Evolutionary conservation across 2,888 invertebrate species (phyloP), one percentile per base, ranked within the genome.

Genomic region (Oligia strigilis): DNA sequence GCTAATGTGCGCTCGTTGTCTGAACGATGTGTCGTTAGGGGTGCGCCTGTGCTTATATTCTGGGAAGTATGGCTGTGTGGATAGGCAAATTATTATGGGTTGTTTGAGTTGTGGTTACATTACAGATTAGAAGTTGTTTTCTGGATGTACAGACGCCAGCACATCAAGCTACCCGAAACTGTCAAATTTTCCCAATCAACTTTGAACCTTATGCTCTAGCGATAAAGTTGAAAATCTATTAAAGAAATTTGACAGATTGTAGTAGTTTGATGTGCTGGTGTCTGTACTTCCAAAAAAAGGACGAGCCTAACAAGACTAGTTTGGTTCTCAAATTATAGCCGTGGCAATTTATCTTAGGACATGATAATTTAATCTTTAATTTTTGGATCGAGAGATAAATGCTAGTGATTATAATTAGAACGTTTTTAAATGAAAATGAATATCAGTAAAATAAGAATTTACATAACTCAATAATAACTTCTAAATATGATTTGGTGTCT

Each of bases 1-100:
- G 81, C 80, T 81, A 88, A 88, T 87, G 79, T 85, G 65, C 6
- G 55, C 78, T 87, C 85, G 78, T 85, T 82, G 69, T 66, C 55
- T 23, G 23, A 64, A 89, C 52, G 71, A 67, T n/a, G 40, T 71
- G 69, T 76, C 86, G 72, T 88, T 78, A 87, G 85, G 80, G 69
- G n/a, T 71, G 72, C n/a, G 43, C 62, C 43, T 52, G 23, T 64
- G 23, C 75, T 69, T 87, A 80, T 49, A 29, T 60, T 49, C 36
- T 58, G 17, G 52, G 36, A 73, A 46, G 60, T 58, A 23, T 58
- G 19, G 19, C 17, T 49, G n/a, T 60, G 65, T 64, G n/a, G n/a
- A 49, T 52, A 49, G 23, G 19, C 19, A 23, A 67, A 84, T 74
- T 76, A 70, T 69, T 52, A 65, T 49, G 9, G 43, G 6, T 49